Percentiles rank a stretch among this genome's conserved stretches.
phyloP scores from a whole-genome alignment of 2,888 invertebrate species.

The Microctonus hyperodae region DNA sequence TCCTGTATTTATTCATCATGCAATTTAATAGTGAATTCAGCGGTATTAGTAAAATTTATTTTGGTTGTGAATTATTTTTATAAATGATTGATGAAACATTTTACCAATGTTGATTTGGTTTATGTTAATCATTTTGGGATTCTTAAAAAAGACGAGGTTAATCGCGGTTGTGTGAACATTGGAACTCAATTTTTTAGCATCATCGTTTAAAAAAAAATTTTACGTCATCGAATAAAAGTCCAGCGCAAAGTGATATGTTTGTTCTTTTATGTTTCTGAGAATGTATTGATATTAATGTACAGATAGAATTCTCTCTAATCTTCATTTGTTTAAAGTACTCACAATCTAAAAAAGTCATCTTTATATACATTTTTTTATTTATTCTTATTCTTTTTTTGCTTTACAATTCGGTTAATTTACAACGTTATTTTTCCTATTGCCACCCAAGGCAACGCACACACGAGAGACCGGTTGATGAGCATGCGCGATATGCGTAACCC shows the following conservation, averaged over 20 bases:
- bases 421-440: background rate
- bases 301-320: background rate
- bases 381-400: slow-evolving; percentile 11
- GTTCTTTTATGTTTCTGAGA: too few relatives aligned
- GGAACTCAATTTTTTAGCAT: background rate
- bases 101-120: too few relatives aligned
- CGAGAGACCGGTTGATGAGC: slow-evolving; percentile 11
- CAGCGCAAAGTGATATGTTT: background rate
- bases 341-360: background rate
- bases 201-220: background rate
- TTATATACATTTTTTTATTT: background rate
- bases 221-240: background rate
- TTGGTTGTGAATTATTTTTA: too few relatives aligned
- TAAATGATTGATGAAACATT: too few relatives aligned
- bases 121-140: background rate
- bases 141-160: background rate
- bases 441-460: slow-evolving; percentile 10
- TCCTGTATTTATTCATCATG: background rate
- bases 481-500: slow-evolving; percentile 25
- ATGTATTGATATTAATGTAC: background rate
- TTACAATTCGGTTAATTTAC: slow-evolving; percentile 1
- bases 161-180: background rate
- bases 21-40: background rate
- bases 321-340: background rate
- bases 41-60: too few relatives aligned